Base-by-base conservation (phyloP, 2,113 vertebrate genomes). In the Lethenteron reissneri region DNA sequence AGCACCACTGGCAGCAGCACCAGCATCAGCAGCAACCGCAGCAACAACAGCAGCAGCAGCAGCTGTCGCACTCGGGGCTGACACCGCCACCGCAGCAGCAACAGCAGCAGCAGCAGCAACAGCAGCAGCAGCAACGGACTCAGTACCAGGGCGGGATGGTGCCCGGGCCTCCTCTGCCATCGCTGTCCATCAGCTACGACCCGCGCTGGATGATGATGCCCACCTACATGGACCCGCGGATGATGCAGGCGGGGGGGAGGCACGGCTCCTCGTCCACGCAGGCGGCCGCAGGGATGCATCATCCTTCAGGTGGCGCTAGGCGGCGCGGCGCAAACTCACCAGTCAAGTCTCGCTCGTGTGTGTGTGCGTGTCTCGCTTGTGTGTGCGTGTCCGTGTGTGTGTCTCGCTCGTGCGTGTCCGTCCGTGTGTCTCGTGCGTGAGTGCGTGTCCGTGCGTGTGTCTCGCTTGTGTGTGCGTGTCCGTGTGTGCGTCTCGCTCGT, bases 141-240 rank as follows among this genome's bases (percentile, higher is more conserved):
- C 75, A 88, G 15, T 94, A 88, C 76, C 84, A 91, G 64, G 75
- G 85, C 74, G 41, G 41, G 41, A 85, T 82, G 70, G 83, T 94
- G 77, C 88, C 87, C 17, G 81, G 89, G 56, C 69, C 71, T 2
- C 92, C 94, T 76, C 84, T 87, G 1, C 94, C 88, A 70, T 80
- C 90, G 78, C 87, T 92, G 72, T 83, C 85, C 1, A 85, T 92
- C 80, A 90, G 85, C 78, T 92, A 88, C 72, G 89, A 94, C 74
- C 89, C 88, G 17, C 88, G 89, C n/a, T 94, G 89, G 89, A 85
- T 94, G 84, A 90, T 94, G 86, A 89, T 94, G 90, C 94, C 96
- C 76, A 81, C 88, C 58, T 92, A 88, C 71, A 89, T 92, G 83
- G 89, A 92, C 74, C 88, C 88, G 5, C 84, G 89, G 64, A 83